Conservation (phyloP, 2,888 invertebrate species). For the Noctua fimbriata region DNA sequence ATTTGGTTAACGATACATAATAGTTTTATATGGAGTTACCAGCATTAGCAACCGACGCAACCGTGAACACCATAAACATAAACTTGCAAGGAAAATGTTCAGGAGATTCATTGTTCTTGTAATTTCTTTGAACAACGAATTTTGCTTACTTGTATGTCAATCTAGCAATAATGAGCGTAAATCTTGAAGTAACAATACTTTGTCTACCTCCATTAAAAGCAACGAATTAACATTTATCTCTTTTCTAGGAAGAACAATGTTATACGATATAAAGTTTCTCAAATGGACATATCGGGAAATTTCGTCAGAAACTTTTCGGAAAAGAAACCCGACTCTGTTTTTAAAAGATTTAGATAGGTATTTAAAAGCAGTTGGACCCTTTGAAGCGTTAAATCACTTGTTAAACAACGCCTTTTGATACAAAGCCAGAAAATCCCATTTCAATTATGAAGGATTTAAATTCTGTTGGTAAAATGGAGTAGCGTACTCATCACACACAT, state of each 20-base stretch:
- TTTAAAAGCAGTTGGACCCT: neutral
- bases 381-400: neutral
- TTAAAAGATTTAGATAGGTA: neutral
- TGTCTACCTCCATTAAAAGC: neutral
- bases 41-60: slow-evolving; percentile 4
- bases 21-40: slow-evolving; percentile 4
- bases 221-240: slow-evolving; percentile 8
- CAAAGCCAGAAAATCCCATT: slow-evolving; percentile 44
- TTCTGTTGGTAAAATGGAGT: slow-evolving; percentile 51
- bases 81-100: slow-evolving; percentile 49
- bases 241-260: slow-evolving; percentile 13
- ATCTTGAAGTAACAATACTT: slow-evolving; percentile 25
- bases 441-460: slow-evolving; percentile 58
- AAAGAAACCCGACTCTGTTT: neutral
- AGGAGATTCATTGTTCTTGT: slow-evolving; percentile 50
- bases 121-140: slow-evolving; percentile 60
- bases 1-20: neutral
- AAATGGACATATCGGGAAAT: neutral
- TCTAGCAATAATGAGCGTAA: slow-evolving; percentile 38
- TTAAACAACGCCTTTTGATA: slow-evolving; percentile 12
- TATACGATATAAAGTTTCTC: neutral
- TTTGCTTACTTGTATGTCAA: slow-evolving; percentile 62
- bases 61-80: slow-evolving; percentile 26
- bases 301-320: neutral
- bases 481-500: slow-evolving; percentile 40